Base-by-base conservation (phyloP, 1,140 invertebrate genomes). In the Berghia stephanieae region DNA sequence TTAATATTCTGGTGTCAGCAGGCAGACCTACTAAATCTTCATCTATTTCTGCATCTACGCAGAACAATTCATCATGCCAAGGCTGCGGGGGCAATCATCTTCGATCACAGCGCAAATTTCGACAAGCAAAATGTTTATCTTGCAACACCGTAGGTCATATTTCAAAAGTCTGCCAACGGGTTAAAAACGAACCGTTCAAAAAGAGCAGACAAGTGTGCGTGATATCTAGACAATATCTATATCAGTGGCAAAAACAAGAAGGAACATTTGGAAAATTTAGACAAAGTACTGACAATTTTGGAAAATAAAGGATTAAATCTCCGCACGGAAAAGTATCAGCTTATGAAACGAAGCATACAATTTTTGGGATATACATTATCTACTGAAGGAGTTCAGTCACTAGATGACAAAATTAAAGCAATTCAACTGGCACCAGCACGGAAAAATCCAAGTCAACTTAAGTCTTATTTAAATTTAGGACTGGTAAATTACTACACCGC, bases 201-300 rank as follows among this genome's bases (percentile, higher is more conserved):
- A 36, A 67, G 68, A 13, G 4, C 77, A 43, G 42, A 13, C 10
- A 16, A 63, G 4, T 42, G 36, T 10, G 18, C 18, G 36, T 44
- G 44, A n/a, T 78, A 78, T 16, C 31, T 78, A n/a, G 81, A 82
- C 77, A 75, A 77, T 66, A 73, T 80, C 46, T 69, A 80, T 85
- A 90, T 77, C 52, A 89, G 49, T 2, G 79, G 76, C 4, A 24
- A 31, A 36, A 82, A 40, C 31, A 77, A 77, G 5, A 44, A 70
- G 16, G 79, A 83, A 77, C 81, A 82, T 46, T 46, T 80, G 31
- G 10, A 77, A 21, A 81, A 78, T 57, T 52, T 83, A 27, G 67
- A 71, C 40, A 43, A 60, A 38, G 82, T 82, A 5, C 44, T 83
- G 43, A 75, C 78, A 13, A 57, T 78, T 66, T 43, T 79, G 13